Evolutionary conservation across 2,797 vertebrate species (phyloP), one percentile per base, ranked within the genome.

Genomic region (Gymnopithys bicolor): DNA sequence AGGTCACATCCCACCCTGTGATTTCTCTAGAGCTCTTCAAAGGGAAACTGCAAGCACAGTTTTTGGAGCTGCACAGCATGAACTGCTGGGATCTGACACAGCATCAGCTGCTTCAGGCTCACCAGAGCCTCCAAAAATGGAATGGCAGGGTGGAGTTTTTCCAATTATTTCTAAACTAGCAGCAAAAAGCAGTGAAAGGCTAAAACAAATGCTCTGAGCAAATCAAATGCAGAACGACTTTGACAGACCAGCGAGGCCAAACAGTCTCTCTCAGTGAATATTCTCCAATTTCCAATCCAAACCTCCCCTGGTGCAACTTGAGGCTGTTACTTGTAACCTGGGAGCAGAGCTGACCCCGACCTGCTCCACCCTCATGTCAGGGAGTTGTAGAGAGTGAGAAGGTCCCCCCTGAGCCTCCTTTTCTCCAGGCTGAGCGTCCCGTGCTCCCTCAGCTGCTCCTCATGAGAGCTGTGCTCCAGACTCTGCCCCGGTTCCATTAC

Each of bases 141-240:
- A 59, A 63, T 9, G 8, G 12, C 2, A 1, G 11, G 14, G 23
- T 11, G 22, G 2, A 14, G 7, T 18, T 25, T 21, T 52, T 35
- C 37, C 12, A 14, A 7, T 32, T 33, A 49, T 52, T 56, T 21
- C 3, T 5, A 55, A 46, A 12, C 1, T 3, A 73, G 59, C 55
- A 81, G 55, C 52, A 92, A 79, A 84, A 66, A 62, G 41, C 70
- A 76, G 43, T 24, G 35, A 63, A 69, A 69, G 11, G 27, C 35
- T n/a, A 28, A 69, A 63, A n/a, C 3, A 37, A 76, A 28, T 6
- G 55, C 27, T 37, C 63, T 63, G 49, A 43, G 28, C 63, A 37
- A 45, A 51, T 1, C 55, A 28, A 43, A 49, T 1, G 10, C 33
- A 68, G 51, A 51, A 37, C 0, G 0, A 70, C 64, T 80, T 23